Evolutionary conservation across 2,888 invertebrate genomes (phyloP), one percentile per base, ranked within the genome.

Genomic region (Cheilosia grossa): DNA sequence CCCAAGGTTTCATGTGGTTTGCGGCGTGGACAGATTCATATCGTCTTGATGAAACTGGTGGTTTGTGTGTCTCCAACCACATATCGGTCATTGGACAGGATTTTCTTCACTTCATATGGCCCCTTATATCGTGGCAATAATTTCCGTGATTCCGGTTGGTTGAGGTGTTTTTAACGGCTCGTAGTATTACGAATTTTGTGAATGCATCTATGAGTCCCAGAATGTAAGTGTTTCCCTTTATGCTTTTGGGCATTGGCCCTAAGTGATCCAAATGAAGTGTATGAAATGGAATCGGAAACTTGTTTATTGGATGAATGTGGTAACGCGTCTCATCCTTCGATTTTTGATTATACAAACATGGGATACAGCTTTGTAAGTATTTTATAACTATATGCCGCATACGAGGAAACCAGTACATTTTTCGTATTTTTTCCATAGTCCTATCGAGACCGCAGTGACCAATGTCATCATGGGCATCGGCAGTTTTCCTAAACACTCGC

Each of bases 21-120:
- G 64, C 64, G 1, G 64, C 30, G 59, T 72, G 58, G 17, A 72
- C 33, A 6, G 59, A 58, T n/a, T 59, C 56, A 13, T 59, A 72
- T 17, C 44, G 58, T 4, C 24, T 72, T 33, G 33, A 37, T 1
- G 47, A 47, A 19, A 47, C 47, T 47, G 0, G 47, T 47, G 15
- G 19, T 47, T 19, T 9, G 33, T 17, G 87, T 66, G 44, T 87
- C 87, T 59, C 63, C 64, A n/a, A n/a, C n/a, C n/a, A n/a, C n/a
- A n/a, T n/a, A n/a, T n/a, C n/a, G n/a, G n/a, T n/a, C n/a, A n/a
- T n/a, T n/a, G n/a, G n/a, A n/a, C n/a, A n/a, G n/a, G n/a, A n/a
- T n/a, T n/a, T n/a, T n/a, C n/a, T n/a, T n/a, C n/a, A n/a, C n/a
- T n/a, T n/a, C n/a, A n/a, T n/a, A n/a, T n/a, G n/a, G n/a, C n/a